A percentile compares a stretch with the other conserved stretches of the same genome.
phyloP scores from a whole-genome alignment of 2,888 invertebrate genomes.

The Amblyteles armatorius region DNA sequence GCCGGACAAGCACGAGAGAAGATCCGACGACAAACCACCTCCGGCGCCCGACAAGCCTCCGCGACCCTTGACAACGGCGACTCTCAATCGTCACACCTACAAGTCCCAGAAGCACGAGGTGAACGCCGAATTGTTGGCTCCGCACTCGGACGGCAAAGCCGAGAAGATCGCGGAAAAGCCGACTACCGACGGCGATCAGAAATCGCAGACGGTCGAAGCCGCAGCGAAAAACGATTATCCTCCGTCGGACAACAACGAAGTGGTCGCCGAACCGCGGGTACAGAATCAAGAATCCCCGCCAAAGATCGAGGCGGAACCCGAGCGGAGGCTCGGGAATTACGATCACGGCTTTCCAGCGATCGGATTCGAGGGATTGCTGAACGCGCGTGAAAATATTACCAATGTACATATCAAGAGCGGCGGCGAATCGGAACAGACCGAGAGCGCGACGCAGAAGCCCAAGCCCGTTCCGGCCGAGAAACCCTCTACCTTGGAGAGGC shows the following conservation, averaged over 20 bases:
- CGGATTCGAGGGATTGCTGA: slow-evolving; percentile 69
- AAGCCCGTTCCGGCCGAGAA: slow-evolving; percentile 80
- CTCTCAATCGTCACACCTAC: slow-evolving; percentile 88
- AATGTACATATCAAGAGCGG: slow-evolving; percentile 84
- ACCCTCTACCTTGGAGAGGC: slow-evolving; percentile 82
- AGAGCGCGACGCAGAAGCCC: slow-evolving; percentile 73
- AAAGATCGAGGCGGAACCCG: slow-evolving; percentile 63
- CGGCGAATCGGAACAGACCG: slow-evolving; percentile 73
- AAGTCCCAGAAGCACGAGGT: slow-evolving; percentile 85
- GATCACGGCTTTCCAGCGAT: slow-evolving; percentile 61
- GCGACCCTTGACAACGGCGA: slow-evolving; percentile 87
- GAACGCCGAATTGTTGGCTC: slow-evolving; percentile 77
- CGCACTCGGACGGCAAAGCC: slow-evolving; percentile 56
- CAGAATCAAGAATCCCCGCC: slow-evolving; percentile 66
- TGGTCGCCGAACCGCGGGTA: slow-evolving; percentile 60
- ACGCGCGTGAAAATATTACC: slow-evolving; percentile 83
- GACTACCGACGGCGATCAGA: slow-evolving; percentile 70
- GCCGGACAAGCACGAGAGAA: slow-evolving; percentile 80
- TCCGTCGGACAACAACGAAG: slow-evolving; percentile 60
- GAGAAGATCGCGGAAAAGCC: slow-evolving; percentile 82
- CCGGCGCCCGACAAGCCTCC: slow-evolving; percentile 88
- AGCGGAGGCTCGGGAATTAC: slow-evolving; percentile 62
- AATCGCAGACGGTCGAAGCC: slow-evolving; percentile 63
- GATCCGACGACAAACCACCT: slow-evolving; percentile 81
- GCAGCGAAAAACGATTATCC: slow-evolving; percentile 57